Conservation (phyloP, 2,113 vertebrate species). For the Isurus oxyrinchus region DNA sequence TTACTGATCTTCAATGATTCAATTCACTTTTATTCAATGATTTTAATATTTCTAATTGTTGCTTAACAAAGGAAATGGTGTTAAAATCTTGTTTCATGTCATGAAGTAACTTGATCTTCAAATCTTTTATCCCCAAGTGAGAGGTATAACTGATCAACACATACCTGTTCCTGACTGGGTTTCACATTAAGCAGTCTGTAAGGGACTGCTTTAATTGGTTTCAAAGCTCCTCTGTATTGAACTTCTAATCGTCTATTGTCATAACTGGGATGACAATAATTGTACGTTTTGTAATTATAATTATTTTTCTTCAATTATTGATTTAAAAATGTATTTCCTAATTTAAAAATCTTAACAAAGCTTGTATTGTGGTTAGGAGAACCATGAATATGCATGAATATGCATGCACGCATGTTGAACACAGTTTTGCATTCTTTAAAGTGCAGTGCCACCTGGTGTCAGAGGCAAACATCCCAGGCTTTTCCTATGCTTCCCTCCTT, state of each 20-base stretch:
- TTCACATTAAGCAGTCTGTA: not conserved
- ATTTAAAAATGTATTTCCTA: not conserved
- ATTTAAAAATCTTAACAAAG: not conserved
- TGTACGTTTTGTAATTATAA: not conserved
- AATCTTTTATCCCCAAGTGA: not conserved
- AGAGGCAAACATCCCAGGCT: too few species aligned
- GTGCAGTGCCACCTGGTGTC: slow-evolving; percentile 7
- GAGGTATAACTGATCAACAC: not conserved
- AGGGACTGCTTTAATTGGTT: not conserved
- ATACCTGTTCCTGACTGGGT: not conserved
- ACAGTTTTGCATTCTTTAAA: not conserved
- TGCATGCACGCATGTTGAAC: not conserved
- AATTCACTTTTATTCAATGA: not conserved
- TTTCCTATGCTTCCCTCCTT: not conserved
- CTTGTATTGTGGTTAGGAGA: not conserved
- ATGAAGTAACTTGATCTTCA: not conserved
- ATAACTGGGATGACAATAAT: not conserved
- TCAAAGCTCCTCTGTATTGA: not conserved
- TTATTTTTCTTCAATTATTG: not conserved
- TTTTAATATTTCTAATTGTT: not conserved
- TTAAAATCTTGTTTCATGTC: not conserved
- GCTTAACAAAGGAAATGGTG: not conserved
- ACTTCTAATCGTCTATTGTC: not conserved
- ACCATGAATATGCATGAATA: too few species aligned
- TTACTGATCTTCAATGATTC: not conserved